Evolutionary conservation across 2,797 vertebrate species (phyloP).

Genomic region (Acomys russatus): DNA sequence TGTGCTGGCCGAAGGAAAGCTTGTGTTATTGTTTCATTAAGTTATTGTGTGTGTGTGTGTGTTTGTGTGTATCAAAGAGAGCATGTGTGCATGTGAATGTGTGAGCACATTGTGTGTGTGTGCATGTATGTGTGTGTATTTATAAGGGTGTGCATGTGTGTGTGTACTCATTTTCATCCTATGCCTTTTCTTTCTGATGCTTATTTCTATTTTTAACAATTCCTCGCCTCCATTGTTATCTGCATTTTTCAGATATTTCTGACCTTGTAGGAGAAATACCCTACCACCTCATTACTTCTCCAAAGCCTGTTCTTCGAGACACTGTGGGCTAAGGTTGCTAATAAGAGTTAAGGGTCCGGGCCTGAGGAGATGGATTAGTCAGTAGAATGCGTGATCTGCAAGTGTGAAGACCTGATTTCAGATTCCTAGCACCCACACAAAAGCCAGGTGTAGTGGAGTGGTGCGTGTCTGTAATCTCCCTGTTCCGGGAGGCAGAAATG

Average conservation of each 20-base stretch:
- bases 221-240: background rate
- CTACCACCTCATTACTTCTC: background rate
- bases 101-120: background rate
- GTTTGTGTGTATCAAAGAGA: background rate
- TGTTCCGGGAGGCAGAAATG: background rate
- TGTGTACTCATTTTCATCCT: background rate
- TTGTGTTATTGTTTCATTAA: slow-evolving; percentile 57
- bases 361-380: background rate
- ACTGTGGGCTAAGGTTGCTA: background rate
- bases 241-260: slow-evolving; percentile 50
- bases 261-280: background rate
- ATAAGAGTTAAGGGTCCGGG: background rate
- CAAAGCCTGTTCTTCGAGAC: background rate
- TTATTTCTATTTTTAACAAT: slow-evolving; percentile 65
- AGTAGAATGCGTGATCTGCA: background rate
- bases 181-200: slow-evolving; percentile 12
- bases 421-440: background rate
- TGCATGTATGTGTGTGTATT: background rate
- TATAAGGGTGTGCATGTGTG: background rate
- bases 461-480: background rate
- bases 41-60: background rate
- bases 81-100: background rate
- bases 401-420: background rate
- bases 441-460: too few relatives aligned
- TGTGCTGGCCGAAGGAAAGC: slow-evolving; percentile 54